Evolutionary conservation across 1,140 invertebrate species (phyloP).

Genomic region (Cephus cinctus): DNA sequence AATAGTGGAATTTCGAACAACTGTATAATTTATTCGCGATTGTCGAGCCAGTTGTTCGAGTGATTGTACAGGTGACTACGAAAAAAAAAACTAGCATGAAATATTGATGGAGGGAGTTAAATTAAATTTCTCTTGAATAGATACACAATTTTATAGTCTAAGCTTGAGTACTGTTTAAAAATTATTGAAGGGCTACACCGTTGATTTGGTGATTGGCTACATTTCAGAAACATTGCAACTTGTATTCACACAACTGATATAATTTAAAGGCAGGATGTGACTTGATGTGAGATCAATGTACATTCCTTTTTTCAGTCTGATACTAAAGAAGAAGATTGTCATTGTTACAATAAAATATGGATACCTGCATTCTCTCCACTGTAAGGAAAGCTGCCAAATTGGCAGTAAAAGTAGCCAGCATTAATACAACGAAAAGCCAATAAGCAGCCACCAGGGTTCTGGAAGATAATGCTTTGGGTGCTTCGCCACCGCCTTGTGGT

Average conservation of each 20-base stretch:
- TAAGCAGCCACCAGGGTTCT: slow-evolving; percentile 86
- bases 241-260: too few species aligned
- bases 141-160: too few species aligned
- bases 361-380: slow-evolving; percentile 90
- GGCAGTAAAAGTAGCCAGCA: slow-evolving; percentile 94
- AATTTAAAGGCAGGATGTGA: too few species aligned
- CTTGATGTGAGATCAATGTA: too few species aligned
- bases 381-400: slow-evolving; percentile 96
- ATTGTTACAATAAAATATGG: background rate
- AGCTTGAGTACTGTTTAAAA: too few species aligned
- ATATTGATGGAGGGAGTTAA: too few species aligned
- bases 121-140: too few species aligned
- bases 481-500: slow-evolving; percentile 85
- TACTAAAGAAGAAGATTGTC: background rate
- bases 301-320: background rate
- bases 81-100: slow-evolving; percentile 21
- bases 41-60: slow-evolving; percentile 84
- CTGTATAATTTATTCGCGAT: slow-evolving; percentile 90
- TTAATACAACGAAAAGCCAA: slow-evolving; percentile 90
- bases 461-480: slow-evolving; percentile 81
- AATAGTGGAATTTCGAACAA: slow-evolving; percentile 74
- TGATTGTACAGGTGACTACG: slow-evolving; percentile 79
- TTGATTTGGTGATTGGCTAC: too few species aligned
- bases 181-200: too few species aligned
- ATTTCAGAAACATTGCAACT: too few species aligned